These are phyloP conservation scores for Corythoichthys haematopterus DNA, from an alignment of 2,113 vertebrate species.

Conservation along the genomic window DNA sequence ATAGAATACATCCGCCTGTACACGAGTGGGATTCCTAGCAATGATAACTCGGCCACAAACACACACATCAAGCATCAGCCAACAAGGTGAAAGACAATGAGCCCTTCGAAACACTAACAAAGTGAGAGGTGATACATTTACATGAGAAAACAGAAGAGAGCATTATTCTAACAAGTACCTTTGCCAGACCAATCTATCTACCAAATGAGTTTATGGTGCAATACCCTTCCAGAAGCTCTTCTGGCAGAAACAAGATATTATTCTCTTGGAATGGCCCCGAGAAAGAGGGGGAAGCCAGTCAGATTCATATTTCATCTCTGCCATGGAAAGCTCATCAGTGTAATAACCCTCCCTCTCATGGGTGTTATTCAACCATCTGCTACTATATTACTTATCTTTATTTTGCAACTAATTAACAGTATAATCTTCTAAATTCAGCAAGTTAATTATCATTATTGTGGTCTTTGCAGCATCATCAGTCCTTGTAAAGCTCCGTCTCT, in stretches of 20 bases:
- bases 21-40: conserved; percentile 1
- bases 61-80: conserved; percentile 47
- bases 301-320: conserved; percentile 99
- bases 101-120: conserved; percentile 64
- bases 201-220: conserved; percentile 79
- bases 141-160: conserved; percentile 68
- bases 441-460: conserved; percentile 99
- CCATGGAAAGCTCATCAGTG: conserved; percentile 98
- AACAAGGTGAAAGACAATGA: conserved; percentile 72
- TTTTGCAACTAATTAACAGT: conserved; percentile 99
- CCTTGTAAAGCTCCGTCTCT: conserved; percentile 96
- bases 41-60: conserved; percentile 33
- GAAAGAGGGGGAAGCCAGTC: conserved; percentile 79
- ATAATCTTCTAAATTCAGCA: conserved; percentile 99
- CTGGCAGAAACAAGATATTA: conserved; percentile 87
- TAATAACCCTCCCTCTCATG: conserved; percentile 99
- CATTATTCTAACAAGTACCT: conserved; percentile 75
- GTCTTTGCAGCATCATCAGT: conserved; percentile 99
- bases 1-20: not conserved
- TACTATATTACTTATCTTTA: conserved; percentile 99
- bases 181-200: conserved; percentile 80
- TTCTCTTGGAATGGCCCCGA: conserved; percentile 89
- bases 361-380: conserved; percentile 99
- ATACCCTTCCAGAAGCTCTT: conserved; percentile 80
- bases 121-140: conserved; percentile 72